Evolutionary conservation across 1,140 invertebrate genomes (phyloP).

Genomic region (Cydia amplana): DNA sequence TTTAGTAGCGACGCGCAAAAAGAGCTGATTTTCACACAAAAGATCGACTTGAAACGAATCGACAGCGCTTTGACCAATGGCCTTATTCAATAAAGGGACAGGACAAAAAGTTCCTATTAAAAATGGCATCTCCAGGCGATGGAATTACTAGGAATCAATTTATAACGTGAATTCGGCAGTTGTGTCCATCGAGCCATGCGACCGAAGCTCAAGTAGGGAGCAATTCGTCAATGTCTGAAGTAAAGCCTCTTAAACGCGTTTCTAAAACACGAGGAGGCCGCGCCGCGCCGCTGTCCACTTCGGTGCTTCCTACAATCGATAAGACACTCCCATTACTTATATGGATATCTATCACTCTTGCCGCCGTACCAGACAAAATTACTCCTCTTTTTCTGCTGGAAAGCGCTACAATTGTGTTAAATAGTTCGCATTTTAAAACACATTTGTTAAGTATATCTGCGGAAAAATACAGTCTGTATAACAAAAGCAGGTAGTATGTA

Average conservation of each 20-base stretch:
- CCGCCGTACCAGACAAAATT: neutral
- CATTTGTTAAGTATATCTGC: constrained; percentile 22
- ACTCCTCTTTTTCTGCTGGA: neutral
- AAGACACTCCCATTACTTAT: constrained; percentile 35
- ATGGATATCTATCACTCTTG: constrained; percentile 26
- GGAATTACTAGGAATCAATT: constrained; percentile 52
- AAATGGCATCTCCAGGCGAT: constrained; percentile 27
- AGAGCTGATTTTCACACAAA: constrained; percentile 14
- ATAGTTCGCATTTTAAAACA: constrained; percentile 22
- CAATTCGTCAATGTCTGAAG: constrained; percentile 53
- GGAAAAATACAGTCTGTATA: constrained; percentile 11
- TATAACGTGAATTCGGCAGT: constrained; percentile 51
- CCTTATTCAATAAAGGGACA: constrained; percentile 32
- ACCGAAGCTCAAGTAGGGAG: constrained; percentile 40
- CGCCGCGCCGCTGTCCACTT: constrained; percentile 40
- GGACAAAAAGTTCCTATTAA: constrained; percentile 30
- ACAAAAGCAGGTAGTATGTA: constrained; percentile 27
- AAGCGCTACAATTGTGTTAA: constrained; percentile 21
- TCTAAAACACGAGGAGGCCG: constrained; percentile 42
- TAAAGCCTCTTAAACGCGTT: constrained; percentile 53
- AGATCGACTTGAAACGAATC: constrained; percentile 9
- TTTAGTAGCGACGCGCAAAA: constrained; percentile 12
- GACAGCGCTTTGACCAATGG: constrained; percentile 30
- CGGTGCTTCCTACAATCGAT: constrained; percentile 42
- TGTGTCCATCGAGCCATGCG: constrained; percentile 38